A percentile compares a stretch with the other conserved stretches of the same genome.
Conservation (phyloP, 2,888 invertebrate species). For the Carterocephalus palaemon region DNA sequence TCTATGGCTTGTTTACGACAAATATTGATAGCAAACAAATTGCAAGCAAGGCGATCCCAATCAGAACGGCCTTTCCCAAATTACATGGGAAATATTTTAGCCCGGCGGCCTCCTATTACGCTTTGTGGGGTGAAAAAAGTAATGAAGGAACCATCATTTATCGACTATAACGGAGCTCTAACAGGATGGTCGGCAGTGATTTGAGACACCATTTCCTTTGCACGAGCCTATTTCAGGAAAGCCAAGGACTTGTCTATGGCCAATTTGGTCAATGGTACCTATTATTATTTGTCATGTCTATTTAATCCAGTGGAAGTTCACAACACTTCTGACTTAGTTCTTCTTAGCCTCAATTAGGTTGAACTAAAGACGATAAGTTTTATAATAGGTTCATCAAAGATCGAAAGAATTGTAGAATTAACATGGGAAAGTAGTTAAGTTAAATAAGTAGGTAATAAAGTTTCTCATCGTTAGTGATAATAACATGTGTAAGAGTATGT, state of each 20-base stretch:
- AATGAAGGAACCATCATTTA: conserved; percentile 20
- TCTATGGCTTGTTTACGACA: conserved; percentile 1
- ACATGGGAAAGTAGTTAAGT: too few relatives aligned
- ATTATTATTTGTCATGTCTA: conserved; percentile 24
- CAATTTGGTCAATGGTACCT: conserved; percentile 31
- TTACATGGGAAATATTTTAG: conserved; percentile 11
- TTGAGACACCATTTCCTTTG: conserved; percentile 18
- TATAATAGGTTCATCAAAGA: too few relatives aligned
- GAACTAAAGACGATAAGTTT: too few relatives aligned
- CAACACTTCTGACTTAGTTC: too few relatives aligned
- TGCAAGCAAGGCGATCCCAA: conserved; percentile 4
- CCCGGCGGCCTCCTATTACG: conserved; percentile 1
- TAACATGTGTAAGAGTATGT: too few relatives aligned
- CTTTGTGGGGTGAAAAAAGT: conserved; percentile 20
- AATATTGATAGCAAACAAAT: conserved; percentile 3
- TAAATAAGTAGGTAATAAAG: too few relatives aligned
- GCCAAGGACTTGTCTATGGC: conserved; percentile 23
- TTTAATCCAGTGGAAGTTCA: conserved; percentile 10
- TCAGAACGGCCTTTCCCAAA: conserved; percentile 9
- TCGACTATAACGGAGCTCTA: conserved; percentile 18
- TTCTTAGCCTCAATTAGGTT: too few relatives aligned
- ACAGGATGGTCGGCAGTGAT: conserved; percentile 16
- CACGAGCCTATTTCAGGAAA: conserved; percentile 21
- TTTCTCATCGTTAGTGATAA: too few relatives aligned
- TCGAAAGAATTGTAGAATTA: too few relatives aligned